These are phyloP conservation scores for Schizaphis graminum DNA, from an alignment of 2,888 invertebrate genomes.

Conservation along the genomic window DNA sequence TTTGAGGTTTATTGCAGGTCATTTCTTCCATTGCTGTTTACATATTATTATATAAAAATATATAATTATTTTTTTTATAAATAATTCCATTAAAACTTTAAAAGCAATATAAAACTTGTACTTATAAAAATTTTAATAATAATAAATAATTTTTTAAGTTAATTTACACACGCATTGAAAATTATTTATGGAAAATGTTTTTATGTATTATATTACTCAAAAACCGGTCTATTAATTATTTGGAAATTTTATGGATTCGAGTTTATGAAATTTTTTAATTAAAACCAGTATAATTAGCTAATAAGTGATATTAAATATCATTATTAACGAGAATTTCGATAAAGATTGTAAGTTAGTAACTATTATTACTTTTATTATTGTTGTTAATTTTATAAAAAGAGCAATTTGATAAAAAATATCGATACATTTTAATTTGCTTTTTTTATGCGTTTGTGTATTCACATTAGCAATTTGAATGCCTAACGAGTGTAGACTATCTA, in stretches of 20 bases:
- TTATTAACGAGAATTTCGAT: background rate
- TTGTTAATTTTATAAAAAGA: background rate
- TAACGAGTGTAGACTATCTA: background rate
- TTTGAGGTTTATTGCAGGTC: background rate
- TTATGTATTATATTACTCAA: background rate
- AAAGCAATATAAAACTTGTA: background rate
- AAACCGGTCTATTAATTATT: background rate
- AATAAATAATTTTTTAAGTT: background rate
- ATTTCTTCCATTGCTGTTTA: background rate
- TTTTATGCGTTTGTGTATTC: background rate
- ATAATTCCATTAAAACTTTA: background rate
- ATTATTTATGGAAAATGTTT: constrained; percentile 16
- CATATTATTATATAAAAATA: no score
- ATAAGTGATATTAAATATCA: background rate
- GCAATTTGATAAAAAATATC: background rate
- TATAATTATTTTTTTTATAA: background rate
- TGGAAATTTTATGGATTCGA: constrained; percentile 3
- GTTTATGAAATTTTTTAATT: background rate
- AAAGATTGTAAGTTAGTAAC: background rate
- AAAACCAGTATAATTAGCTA: background rate
- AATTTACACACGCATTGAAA: background rate
- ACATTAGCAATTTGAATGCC: background rate
- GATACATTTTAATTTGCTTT: background rate
- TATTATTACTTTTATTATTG: background rate
- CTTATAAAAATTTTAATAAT: background rate